Evolutionary conservation across 2,888 invertebrate species (phyloP), one percentile per base, ranked within the genome.

Genomic region (Boloria selene): DNA sequence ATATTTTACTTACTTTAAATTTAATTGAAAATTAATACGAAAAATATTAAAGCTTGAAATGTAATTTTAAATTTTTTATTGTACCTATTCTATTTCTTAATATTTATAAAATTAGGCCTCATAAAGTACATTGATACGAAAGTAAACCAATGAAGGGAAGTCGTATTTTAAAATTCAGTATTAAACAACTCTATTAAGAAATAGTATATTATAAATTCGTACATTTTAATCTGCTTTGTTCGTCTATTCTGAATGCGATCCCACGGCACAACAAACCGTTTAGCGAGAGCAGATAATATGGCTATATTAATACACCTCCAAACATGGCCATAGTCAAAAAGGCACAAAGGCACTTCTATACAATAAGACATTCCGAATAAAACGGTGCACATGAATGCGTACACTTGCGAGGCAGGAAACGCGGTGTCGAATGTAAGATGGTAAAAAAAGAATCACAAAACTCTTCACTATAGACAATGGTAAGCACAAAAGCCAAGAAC

Each of bases 331-430:
- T 81, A 90, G 90, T 91, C 90, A 82, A 90, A 81, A 91, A 92
- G 91, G 92, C 90, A 91, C 87, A 88, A 90, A 90, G 86, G 87
- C 87, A 86, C 73, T 83, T 79, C 79, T 74, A 80, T 82, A 86
- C 81, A 87, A 79, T 79, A 77, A 81, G 77, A 79, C 81, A 82
- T 81, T 76, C 76, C 73, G 78, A 80, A 84, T 80, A 82, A 84
- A 80, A 75, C 78, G 72, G 73, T 77, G 74, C 75, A 77, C 77
- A 75, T 81, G 79, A 80, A 85, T 84, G 73, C 81, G 79, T 82
- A 84, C 88, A 88, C 88, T 90, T 88, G 89, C 81, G 79, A 74
- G 82, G 81, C 92, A 90, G 92, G 92, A 92, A 90, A 79, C 82
- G 84, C 84, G 90, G 90, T 92, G 88, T 92, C 91, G 85, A 87